Evolutionary conservation across 1,140 invertebrate species (phyloP), one percentile per base, ranked within the genome.

Genomic region (Drosophila dunni): DNA sequence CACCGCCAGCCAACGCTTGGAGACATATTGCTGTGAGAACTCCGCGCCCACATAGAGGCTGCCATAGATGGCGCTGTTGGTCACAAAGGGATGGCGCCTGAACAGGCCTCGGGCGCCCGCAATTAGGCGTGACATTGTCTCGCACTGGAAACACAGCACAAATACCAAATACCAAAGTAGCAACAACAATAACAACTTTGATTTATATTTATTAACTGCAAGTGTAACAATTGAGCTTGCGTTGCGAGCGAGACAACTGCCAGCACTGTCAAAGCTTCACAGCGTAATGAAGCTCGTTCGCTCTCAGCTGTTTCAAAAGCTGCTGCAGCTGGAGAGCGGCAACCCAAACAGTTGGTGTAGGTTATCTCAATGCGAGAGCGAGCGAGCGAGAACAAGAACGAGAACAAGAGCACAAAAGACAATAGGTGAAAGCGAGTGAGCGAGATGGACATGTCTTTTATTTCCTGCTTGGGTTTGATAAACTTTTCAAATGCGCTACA

Each of bases 11-110:
- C 73, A 88, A 13, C 77, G 83, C 46, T 94, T 96, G 17, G 94
- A 95, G 36, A 96, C 94, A 29, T 94, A 94, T 92, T 97, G 96
- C 81, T 97, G 96, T 0, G 95, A 94, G 51, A 96, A 94, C 88
- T 97, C 97, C 0, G 96, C 96, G 3, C 95, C 94, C 0, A 95
- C 94, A 85, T 96, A 97, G 79, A 97, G 95, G 0, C 94, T 94
- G 9, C 96, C 96, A 90, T 97, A 97, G 6, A 96, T 94, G 1
- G 94, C 81, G n/a, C 95, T 95, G 90, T 97, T 97, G 40, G 95
- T 94, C 10, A 96, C 67, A 17, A 97, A 89, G 0, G 96, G 96
- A 79, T 94, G 83, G 51, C 91, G 93, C 51, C 92, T 91, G 42
- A 95, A 93, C 38, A 92, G 62, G 11, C 69, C 71, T 29, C 73